Base-by-base conservation (phyloP, 2,113 vertebrate species). In the Craseonycteris thonglongyai region DNA sequence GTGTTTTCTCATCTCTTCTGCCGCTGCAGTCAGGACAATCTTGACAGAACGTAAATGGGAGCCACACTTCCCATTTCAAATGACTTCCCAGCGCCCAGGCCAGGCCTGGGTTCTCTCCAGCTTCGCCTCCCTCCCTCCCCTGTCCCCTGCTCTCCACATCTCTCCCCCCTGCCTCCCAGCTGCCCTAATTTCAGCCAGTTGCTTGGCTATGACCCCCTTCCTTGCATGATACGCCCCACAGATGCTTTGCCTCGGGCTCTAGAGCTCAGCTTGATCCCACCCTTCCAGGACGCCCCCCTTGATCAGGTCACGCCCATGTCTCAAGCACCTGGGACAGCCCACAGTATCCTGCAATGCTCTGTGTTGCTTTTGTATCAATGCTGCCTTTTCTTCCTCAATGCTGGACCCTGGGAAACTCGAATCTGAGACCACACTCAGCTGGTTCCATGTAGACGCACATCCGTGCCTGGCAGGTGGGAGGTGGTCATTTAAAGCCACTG, bases 401-500 rank as follows among this genome's bases (percentile, higher is more conserved):
- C 30, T 51, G 45, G n/a, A 38, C 35, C 26, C 1, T 24, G 61
- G 45, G 38, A 28, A 78, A 1, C 38, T 83, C 47, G 8, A 40
- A 42, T 74, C 49, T 38, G 47, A 80, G 49, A 80, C 45, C 42
- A 30, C 11, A 11, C 49, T 24, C 28, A 30, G 26, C 22, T 6
- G 42, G 42, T 22, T 47, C 22, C 14, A 5, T 26, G 3, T 0
- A 2, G 3, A 66, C 7, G 1, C 15, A 69, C 18, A 68, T 21
- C 33, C 21, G 38, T 12, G 15, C 13, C 61, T 65, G 61, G 75
- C 30, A 35, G n/a, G 45, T 30, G 24, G 40, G 12, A 63, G 42
- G 58, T 8, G 42, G 28, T 28, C 61, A 4, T 21, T 30, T 49
- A 61, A 69, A 63, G 16, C 24, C 5, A 9, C 21, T 16, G n/a